Percentiles rank a stretch among this genome's conserved stretches.
phyloP scores from a whole-genome alignment of 2,113 vertebrate species.

The Corythaixoides concolor region DNA sequence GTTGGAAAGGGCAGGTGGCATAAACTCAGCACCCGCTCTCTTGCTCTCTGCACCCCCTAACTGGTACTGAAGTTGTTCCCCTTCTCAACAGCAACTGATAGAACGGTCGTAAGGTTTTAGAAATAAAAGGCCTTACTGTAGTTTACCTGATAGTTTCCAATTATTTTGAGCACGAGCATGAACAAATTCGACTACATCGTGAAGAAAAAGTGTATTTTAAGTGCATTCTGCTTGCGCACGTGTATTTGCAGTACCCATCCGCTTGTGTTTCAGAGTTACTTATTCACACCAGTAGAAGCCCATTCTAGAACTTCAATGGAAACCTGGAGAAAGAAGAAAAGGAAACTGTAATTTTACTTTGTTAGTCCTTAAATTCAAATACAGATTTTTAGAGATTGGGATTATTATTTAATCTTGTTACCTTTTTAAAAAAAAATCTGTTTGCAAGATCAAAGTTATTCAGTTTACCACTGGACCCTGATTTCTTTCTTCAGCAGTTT shows the following conservation, averaged over 20 bases:
- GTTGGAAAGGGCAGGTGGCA: neutral
- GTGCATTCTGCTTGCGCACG: neutral
- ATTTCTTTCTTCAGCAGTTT: neutral
- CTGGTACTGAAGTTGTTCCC: neutral
- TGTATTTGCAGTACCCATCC: neutral
- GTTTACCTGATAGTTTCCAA: neutral
- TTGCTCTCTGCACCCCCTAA: accelerated
- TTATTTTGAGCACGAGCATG: neutral
- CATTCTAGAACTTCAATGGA: neutral
- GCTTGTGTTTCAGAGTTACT: neutral
- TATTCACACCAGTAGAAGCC: neutral
- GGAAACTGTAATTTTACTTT: neutral
- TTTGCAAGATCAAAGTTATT: neutral
- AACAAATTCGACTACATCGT: neutral
- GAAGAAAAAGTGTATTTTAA: neutral
- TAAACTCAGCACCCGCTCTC: accelerated
- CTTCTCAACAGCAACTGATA: neutral
- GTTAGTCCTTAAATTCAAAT: neutral
- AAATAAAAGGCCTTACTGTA: neutral
- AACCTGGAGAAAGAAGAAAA: neutral
- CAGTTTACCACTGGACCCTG: neutral
- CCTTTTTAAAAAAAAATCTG: neutral
- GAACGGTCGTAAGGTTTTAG: accelerated
- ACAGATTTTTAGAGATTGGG: neutral
- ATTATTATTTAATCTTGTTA: neutral